phyloP scores from a whole-genome alignment of 2,888 invertebrate genomes.

The Xestia sexstrigata region DNA sequence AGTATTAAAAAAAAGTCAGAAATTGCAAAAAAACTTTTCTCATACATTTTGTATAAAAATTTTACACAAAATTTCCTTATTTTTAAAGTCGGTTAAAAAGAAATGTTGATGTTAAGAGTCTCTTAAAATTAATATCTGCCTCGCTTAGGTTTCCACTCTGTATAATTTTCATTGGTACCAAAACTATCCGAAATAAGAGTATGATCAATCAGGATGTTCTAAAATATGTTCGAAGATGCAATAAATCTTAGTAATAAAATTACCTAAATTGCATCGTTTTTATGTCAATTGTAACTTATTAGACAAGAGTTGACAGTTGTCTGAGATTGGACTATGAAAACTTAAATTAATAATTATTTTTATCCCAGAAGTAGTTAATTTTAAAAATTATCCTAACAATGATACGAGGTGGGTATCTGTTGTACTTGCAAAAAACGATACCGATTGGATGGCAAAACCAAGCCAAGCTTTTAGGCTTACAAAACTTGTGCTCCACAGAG shows the following conservation, averaged over 20 bases:
- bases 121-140: too few species aligned
- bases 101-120: too few species aligned
- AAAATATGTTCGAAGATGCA: neutral
- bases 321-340: neutral
- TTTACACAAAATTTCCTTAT: too few species aligned
- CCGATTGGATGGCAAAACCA: neutral
- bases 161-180: neutral
- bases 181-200: neutral
- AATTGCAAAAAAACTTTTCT: too few species aligned
- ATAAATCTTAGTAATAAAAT: constrained; percentile 3
- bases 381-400: constrained; percentile 13
- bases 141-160: too few species aligned
- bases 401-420: neutral
- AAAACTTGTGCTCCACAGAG: neutral
- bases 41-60: too few species aligned
- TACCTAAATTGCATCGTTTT: neutral
- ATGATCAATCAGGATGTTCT: neutral
- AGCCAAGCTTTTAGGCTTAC: neutral
- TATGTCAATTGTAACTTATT: too few species aligned
- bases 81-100: too few species aligned
- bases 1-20: too few species aligned
- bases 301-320: neutral
- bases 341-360: neutral
- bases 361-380: too few species aligned
- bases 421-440: neutral